Conservation (phyloP, 2,797 vertebrate genomes). For the Denticeps clupeoides region DNA sequence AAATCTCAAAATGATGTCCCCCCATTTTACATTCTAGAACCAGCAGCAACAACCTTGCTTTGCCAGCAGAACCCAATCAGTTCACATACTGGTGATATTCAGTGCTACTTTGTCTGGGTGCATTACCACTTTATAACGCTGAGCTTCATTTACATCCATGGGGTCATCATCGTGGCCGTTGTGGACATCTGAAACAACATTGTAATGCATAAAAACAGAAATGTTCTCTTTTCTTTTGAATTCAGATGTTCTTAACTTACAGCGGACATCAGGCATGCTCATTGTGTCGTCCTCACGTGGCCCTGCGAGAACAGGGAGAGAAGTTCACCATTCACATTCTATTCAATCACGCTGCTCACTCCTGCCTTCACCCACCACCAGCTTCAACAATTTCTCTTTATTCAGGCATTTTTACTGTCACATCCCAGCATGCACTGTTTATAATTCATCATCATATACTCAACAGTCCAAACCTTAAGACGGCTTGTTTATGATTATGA, state of each 20-base stretch:
- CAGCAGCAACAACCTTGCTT: too few species aligned
- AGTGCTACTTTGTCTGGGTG: background rate
- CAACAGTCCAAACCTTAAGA: too few species aligned
- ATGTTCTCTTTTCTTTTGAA: background rate
- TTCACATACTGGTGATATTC: background rate
- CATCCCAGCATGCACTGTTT: too few species aligned
- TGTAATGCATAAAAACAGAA: background rate
- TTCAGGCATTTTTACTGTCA: background rate
- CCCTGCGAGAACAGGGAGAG: constrained; percentile 34
- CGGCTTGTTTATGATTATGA: too few species aligned
- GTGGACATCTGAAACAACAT: constrained; percentile 33
- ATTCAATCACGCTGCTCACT: background rate
- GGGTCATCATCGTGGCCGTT: constrained; percentile 56
- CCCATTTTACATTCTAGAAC: too few species aligned
- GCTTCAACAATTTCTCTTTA: background rate
- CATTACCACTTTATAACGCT: constrained; percentile 58
- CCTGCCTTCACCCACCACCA: too few species aligned
- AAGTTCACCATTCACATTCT: background rate
- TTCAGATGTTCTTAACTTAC: constrained; percentile 40
- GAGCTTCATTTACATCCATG: constrained; percentile 48
- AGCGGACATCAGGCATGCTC: constrained; percentile 58
- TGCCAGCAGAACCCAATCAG: too few species aligned
- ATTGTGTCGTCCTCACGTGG: constrained; percentile 57
- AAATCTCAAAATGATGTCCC: too few species aligned
- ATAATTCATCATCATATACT: too few species aligned